A percentile compares a stretch with the other conserved stretches of the same genome.
Evolutionary conservation across 2,113 vertebrate genomes (phyloP).

Genomic region (Tautogolabrus adspersus): DNA sequence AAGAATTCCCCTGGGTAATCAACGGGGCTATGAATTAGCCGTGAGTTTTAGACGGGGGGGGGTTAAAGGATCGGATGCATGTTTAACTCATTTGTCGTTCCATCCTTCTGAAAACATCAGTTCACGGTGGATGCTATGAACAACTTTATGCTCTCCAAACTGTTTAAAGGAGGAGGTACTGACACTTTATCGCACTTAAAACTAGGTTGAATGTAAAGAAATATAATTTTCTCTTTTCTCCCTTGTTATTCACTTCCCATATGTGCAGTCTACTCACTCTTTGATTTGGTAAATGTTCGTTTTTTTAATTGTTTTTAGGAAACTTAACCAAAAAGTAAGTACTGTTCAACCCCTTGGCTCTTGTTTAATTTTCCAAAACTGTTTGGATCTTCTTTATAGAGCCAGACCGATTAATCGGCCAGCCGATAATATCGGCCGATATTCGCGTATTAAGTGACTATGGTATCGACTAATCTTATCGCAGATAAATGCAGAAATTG

Average conservation of each 20-base stretch:
- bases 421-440: too few relatives aligned
- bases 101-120: conserved; percentile 73
- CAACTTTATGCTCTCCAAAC: conserved; percentile 42
- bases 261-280: background rate
- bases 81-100: conserved; percentile 78
- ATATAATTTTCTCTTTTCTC: background rate
- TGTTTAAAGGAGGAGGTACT: conserved; percentile 24
- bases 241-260: background rate
- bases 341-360: too few relatives aligned
- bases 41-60: conserved; percentile 72
- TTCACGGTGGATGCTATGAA: conserved; percentile 45
- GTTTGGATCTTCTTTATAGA: too few relatives aligned
- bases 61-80: conserved; percentile 57
- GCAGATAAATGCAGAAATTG: too few relatives aligned
- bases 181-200: conserved; percentile 9
- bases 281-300: background rate
- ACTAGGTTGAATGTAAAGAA: background rate
- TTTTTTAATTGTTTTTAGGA: background rate
- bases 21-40: conserved; percentile 82
- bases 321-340: too few relatives aligned
- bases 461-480: too few relatives aligned
- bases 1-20: conserved; percentile 83
- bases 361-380: too few relatives aligned
- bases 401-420: too few relatives aligned
- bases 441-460: too few relatives aligned